phyloP scores from a whole-genome alignment of 2,888 invertebrate species.

The Crocallis elinguaria region DNA sequence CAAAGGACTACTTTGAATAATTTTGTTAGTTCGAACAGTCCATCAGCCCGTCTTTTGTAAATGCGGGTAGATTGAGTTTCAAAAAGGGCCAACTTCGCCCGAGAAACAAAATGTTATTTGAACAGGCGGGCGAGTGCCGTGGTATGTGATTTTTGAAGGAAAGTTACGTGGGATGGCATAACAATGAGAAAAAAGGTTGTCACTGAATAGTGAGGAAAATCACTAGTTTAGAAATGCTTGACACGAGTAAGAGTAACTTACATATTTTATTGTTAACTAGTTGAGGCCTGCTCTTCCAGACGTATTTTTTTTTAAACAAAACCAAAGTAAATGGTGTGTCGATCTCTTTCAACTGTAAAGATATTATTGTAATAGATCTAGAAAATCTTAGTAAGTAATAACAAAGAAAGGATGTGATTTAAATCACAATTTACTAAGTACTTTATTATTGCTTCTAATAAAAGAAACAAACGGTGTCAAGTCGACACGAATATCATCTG shows the following conservation, averaged over 20 bases:
- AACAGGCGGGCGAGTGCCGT: slow-evolving; percentile 19
- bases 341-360: too few relatives aligned
- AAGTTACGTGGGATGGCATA: slow-evolving; percentile 19
- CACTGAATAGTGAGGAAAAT: not conserved
- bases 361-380: too few relatives aligned
- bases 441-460: too few relatives aligned
- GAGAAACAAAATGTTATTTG: slow-evolving; percentile 41
- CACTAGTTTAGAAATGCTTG: not conserved
- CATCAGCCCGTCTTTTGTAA: slow-evolving; percentile 74
- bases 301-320: too few relatives aligned
- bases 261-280: not conserved
- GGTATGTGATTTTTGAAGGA: slow-evolving; percentile 22
- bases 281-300: too few relatives aligned
- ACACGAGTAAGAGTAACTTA: not conserved
- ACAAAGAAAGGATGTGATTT: too few relatives aligned
- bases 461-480: too few relatives aligned
- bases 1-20: slow-evolving; percentile 76
- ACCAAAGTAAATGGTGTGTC: too few relatives aligned
- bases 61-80: slow-evolving; percentile 70
- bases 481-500: too few relatives aligned
- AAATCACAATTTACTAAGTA: too few relatives aligned
- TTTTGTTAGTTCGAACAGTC: slow-evolving; percentile 72
- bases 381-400: too few relatives aligned
- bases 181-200: slow-evolving; percentile 5
- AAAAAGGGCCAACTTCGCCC: slow-evolving; percentile 24